Percentiles rank a stretch among this genome's conserved stretches.
phyloP scores from a whole-genome alignment of 2,888 invertebrate genomes.

The Diloba caeruleocephala region DNA sequence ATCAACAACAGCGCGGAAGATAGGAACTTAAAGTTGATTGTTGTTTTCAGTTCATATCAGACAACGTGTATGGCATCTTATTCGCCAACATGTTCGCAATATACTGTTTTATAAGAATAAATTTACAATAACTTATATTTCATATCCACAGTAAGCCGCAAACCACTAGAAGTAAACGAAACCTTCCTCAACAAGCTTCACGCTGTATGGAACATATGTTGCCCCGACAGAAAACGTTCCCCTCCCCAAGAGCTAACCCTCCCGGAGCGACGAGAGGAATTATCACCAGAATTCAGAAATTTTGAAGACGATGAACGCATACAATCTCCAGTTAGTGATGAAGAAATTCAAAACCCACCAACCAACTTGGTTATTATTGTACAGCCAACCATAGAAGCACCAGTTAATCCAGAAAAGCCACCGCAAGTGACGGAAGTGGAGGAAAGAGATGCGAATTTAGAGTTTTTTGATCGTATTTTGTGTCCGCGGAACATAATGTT shows the following conservation, averaged over 20 bases:
- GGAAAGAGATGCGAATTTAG: conserved; percentile 51
- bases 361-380: conserved; percentile 23
- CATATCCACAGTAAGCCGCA: conserved; percentile 69
- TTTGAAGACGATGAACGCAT: conserved; percentile 68
- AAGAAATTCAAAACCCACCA: conserved; percentile 55
- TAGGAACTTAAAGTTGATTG: too few relatives aligned
- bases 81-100: too few relatives aligned
- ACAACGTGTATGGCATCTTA: too few relatives aligned
- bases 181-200: conserved; percentile 67
- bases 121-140: background rate
- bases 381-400: background rate
- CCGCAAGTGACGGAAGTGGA: conserved; percentile 16
- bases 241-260: conserved; percentile 56
- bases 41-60: too few relatives aligned
- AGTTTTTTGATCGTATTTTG: conserved; percentile 77
- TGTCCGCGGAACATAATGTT: conserved; percentile 80
- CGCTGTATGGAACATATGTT: conserved; percentile 74
- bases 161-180: conserved; percentile 69
- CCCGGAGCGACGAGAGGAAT: conserved; percentile 61
- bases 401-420: too few relatives aligned
- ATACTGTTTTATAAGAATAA: too few relatives aligned
- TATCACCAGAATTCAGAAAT: conserved; percentile 69
- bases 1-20: too few relatives aligned
- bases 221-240: conserved; percentile 70
- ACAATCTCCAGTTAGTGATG: conserved; percentile 71